phyloP scores from a whole-genome alignment of 2,888 invertebrate genomes.

The Cataglyphis livida region DNA sequence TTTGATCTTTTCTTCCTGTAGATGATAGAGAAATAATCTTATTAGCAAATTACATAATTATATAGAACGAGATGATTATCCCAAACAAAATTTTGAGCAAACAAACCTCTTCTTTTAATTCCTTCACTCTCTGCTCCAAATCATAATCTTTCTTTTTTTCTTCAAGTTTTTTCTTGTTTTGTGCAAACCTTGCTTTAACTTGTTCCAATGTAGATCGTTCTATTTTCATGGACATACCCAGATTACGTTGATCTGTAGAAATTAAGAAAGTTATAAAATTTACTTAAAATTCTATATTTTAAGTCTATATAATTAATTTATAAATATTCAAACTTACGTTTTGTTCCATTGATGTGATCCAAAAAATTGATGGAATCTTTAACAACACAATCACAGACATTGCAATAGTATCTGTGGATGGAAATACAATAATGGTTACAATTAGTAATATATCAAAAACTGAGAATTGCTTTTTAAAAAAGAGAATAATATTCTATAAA shows the following conservation, averaged over 20 bases:
- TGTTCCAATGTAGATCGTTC: constrained; percentile 98
- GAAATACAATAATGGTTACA: constrained; percentile 22
- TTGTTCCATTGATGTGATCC: constrained; percentile 99
- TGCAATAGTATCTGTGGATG: constrained; percentile 94
- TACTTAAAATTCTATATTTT: constrained; percentile 1
- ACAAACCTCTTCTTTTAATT: constrained; percentile 95
- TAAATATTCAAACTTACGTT: constrained; percentile 88
- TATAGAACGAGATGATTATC: constrained; percentile 9
- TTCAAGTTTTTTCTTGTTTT: constrained; percentile 97
- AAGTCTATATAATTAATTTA: background rate
- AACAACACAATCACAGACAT: constrained; percentile 99
- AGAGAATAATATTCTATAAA: background rate
- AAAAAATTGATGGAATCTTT: constrained; percentile 99
- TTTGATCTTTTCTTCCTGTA: constrained; percentile 95
- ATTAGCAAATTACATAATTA: constrained; percentile 28
- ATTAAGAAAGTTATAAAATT: background rate
- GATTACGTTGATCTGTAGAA: constrained; percentile 94
- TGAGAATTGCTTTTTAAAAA: background rate
- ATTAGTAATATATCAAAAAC: background rate
- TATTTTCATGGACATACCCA: constrained; percentile 99
- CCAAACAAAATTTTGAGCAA: background rate
- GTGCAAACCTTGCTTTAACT: constrained; percentile 96
- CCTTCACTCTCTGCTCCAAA: constrained; percentile 95
- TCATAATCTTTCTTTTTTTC: constrained; percentile 99
- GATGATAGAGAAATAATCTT: constrained; percentile 41